Evolutionary conservation across 1,140 invertebrate species (phyloP).

Genomic region (Apis florea): DNA sequence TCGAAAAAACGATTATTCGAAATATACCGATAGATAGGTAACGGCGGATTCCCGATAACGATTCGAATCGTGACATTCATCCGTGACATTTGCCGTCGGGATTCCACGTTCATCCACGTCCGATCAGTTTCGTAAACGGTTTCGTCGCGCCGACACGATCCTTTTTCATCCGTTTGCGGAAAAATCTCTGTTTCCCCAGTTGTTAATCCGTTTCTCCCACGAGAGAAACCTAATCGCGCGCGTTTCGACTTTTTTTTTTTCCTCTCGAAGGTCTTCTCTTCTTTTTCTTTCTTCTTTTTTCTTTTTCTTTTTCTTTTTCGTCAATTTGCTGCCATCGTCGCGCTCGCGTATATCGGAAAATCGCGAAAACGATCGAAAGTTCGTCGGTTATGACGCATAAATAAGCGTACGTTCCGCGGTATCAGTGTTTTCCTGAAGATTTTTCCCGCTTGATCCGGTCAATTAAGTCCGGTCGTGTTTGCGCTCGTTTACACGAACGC

Average conservation of each 20-base stretch:
- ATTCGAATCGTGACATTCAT: not conserved
- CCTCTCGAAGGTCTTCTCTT: not conserved
- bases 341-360: not conserved
- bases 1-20: not conserved
- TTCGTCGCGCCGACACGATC: not conserved
- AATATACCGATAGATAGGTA: constrained; percentile 7
- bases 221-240: not conserved
- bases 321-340: not conserved
- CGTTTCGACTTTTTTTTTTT: not conserved
- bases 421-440: constrained; percentile 8
- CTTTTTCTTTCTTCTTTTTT: too few species aligned
- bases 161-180: constrained; percentile 1
- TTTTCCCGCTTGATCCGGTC: constrained; percentile 19
- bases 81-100: constrained; percentile 46
- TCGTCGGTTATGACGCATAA: not conserved
- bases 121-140: not conserved
- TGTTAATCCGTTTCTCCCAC: constrained; percentile 11
- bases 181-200: constrained; percentile 6
- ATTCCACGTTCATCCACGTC: constrained; percentile 19
- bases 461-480: constrained; percentile 20
- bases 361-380: not conserved
- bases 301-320: not conserved
- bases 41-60: not conserved
- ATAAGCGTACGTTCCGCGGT: not conserved
- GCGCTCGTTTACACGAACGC: constrained; percentile 34